Base-by-base conservation (phyloP, 1,140 invertebrate genomes). In the Diachasmimorpha longicaudata region DNA sequence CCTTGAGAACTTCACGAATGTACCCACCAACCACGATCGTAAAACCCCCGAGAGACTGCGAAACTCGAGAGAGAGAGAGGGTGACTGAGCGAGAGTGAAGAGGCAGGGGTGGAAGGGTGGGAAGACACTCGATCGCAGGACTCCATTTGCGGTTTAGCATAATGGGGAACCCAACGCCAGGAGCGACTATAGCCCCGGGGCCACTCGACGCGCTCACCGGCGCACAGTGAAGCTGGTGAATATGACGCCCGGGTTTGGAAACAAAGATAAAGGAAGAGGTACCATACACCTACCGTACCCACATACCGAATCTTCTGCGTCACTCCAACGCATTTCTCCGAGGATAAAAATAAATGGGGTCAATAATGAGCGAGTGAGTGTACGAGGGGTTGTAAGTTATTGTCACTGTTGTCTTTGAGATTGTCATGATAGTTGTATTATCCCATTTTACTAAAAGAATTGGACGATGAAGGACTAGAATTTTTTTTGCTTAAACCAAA, bases 81-180 rank as follows among this genome's bases (percentile, higher is more conserved):
- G 31, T 3, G n/a, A n/a, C n/a, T n/a, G 31, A 31, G 31, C 2
- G 31, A 6, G 31, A 31, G 31, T 31, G 31, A 31, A 31, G 31
- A 31, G 31, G 31, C 31, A 31, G 6, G 2, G 31, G 31, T 3
- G 31, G 31, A 31, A 79, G 63, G 70, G 76, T 55, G 79, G 83
- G 83, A 66, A 87, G 87, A 88, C 85, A 88, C 87, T 87, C 85
- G 88, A 89, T 88, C 85, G 86, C 85, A 87, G 85, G 86, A 89
- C 86, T 89, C 87, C 88, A 89, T 89, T 89, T 89, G 86, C 86
- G 87, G 87, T 88, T 89, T 89, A 87, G 86, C 87, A 88, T 88
- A 89, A 89, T 88, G 86, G 63, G 87, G 86, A 89, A 89, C 85
- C 84, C 83, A 86, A 89, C 85, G 85, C 86, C 83, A 58, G 52